Evolutionary conservation across 2,113 vertebrate species (phyloP).

Genomic region (Chaenocephalus aceratus): DNA sequence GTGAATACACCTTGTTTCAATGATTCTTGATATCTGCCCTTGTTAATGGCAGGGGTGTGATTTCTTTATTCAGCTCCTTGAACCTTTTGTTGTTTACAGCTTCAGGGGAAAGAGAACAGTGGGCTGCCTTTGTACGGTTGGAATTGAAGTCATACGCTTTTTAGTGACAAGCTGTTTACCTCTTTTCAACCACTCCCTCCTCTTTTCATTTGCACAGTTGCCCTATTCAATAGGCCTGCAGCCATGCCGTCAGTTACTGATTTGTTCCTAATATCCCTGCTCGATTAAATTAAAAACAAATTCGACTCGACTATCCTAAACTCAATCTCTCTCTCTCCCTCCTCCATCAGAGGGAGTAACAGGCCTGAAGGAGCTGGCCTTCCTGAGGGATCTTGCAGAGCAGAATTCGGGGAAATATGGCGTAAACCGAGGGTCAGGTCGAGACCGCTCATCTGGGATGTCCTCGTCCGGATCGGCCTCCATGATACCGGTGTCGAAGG

Average conservation of each 20-base stretch:
- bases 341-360: conserved; percentile 90
- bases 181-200: conserved; percentile 23
- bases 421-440: conserved; percentile 81
- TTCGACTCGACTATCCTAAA: fast-evolving
- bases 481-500: conserved; percentile 90
- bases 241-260: conserved; percentile 15
- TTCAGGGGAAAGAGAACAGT: conserved; percentile 1
- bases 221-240: conserved; percentile 1
- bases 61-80: conserved; percentile 6
- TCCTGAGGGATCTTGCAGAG: conserved; percentile 95
- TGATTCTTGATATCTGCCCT: not conserved
- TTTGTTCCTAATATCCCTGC: conserved; percentile 25
- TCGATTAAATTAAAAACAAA: conserved; percentile 40
- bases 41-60: conserved; percentile 4
- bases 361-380: conserved; percentile 95
- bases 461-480: conserved; percentile 35
- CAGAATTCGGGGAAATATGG: conserved; percentile 96
- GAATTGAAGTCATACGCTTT: conserved; percentile 37
- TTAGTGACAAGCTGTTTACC: conserved; percentile 27
- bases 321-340: not conserved
- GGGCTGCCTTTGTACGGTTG: conserved; percentile 9
- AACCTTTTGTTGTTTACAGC: conserved; percentile 14
- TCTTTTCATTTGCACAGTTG: conserved; percentile 26
- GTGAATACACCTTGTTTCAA: not conserved
- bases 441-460: conserved; percentile 44